Conservation (phyloP, 2,797 vertebrate species). For the Stomatorhinus walkeri region DNA sequence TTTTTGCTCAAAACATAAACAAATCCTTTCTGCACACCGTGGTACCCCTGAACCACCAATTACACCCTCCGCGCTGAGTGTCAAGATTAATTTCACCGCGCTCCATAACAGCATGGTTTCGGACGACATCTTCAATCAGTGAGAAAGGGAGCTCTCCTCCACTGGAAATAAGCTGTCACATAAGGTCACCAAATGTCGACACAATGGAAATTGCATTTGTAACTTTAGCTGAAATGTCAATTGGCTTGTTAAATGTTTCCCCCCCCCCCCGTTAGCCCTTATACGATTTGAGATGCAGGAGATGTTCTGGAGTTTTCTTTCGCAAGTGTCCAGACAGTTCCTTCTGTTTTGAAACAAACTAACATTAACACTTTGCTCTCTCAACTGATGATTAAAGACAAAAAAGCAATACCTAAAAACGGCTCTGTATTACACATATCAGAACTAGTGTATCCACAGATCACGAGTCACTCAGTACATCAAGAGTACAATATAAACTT, state of each 20-base stretch:
- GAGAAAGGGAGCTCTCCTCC: constrained; percentile 68
- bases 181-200: constrained; percentile 80
- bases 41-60: constrained; percentile 72
- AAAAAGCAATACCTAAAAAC: not conserved
- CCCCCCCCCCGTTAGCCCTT: constrained; percentile 44
- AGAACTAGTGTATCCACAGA: not conserved
- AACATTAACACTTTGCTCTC: not conserved
- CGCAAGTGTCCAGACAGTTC: constrained; percentile 1
- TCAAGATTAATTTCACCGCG: constrained; percentile 82
- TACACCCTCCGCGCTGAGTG: constrained; percentile 77
- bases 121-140: constrained; percentile 85
- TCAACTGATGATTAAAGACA: not conserved
- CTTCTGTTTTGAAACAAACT: constrained; percentile 23
- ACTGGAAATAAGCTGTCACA: constrained; percentile 81
- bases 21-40: constrained; percentile 60
- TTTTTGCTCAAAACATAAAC: constrained; percentile 33
- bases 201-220: constrained; percentile 66
- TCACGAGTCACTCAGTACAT: not conserved
- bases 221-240: constrained; percentile 79
- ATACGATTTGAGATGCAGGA: constrained; percentile 47
- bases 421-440: not conserved
- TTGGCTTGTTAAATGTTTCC: constrained; percentile 57
- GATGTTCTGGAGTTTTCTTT: constrained; percentile 23
- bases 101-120: constrained; percentile 84
- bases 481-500: not conserved